phyloP scores from a whole-genome alignment of 2,888 invertebrate species.

The Ypsolopha sequella region DNA sequence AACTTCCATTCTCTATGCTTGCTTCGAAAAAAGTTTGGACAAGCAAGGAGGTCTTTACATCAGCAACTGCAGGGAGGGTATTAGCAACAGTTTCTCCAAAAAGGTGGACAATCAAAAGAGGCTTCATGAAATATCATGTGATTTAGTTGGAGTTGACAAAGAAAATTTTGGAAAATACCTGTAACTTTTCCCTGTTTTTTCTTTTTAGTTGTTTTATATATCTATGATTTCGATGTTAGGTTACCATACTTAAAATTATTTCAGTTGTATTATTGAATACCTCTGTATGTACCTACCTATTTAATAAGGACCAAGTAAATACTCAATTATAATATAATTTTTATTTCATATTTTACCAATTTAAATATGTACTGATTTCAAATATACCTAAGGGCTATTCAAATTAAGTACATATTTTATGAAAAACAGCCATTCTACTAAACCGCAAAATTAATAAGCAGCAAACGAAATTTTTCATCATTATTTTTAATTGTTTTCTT shows the following conservation, averaged over 20 bases:
- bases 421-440: no score
- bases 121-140: conserved; percentile 77
- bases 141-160: conserved; percentile 54
- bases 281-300: not conserved
- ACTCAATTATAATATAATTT: not conserved
- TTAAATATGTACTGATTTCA: not conserved
- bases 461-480: no score
- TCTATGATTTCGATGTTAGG: not conserved
- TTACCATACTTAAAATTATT: not conserved
- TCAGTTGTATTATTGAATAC: not conserved
- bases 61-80: conserved; percentile 77
- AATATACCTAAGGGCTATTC: not conserved
- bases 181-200: not conserved
- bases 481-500: no score
- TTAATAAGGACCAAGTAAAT: not conserved
- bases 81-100: conserved; percentile 66
- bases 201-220: not conserved
- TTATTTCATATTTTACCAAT: not conserved
- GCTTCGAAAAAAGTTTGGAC: conserved; percentile 80
- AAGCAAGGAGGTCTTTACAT: conserved; percentile 85
- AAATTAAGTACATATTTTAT: not conserved
- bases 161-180: conserved; percentile 31
- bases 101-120: conserved; percentile 72
- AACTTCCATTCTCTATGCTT: conserved; percentile 80
- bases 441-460: no score